Percentiles rank a stretch among this genome's conserved stretches.
phyloP scores from a whole-genome alignment of 2,888 invertebrate species.

The Palloptera scutellata region DNA sequence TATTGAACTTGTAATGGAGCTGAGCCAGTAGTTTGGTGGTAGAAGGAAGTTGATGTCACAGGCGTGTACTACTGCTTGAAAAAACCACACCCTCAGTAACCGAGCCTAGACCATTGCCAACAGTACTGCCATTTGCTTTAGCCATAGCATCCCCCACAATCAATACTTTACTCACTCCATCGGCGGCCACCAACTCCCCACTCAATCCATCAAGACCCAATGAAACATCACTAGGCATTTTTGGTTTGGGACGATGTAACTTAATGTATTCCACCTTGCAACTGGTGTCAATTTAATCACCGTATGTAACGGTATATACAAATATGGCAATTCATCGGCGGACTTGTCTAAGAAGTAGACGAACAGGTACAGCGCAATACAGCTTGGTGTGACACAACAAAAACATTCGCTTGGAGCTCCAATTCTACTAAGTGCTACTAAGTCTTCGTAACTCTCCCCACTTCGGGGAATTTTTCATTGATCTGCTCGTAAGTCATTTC shows the following conservation, averaged over 20 bases:
- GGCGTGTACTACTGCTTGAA: conserved; percentile 21
- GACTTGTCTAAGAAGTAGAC: conserved; percentile 98
- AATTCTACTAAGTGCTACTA: conserved; percentile 97
- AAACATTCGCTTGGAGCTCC: conserved; percentile 94
- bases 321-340: conserved; percentile 89
- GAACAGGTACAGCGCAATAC: conserved; percentile 91
- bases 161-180: conserved; percentile 61
- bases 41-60: conserved; percentile 12
- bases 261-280: conserved; percentile 93
- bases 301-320: conserved; percentile 91
- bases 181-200: conserved; percentile 59
- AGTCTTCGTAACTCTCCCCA: conserved; percentile 96
- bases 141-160: conserved; percentile 60
- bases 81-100: conserved; percentile 27
- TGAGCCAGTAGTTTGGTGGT: conserved; percentile 34
- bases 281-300: conserved; percentile 97
- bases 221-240: conserved; percentile 61
- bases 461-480: conserved; percentile 88
- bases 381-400: conserved; percentile 97
- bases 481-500: conserved; percentile 99
- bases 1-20: conserved; percentile 37
- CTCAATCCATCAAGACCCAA: conserved; percentile 57
- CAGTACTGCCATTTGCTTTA: conserved; percentile 51
- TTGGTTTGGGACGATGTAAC: conserved; percentile 90
- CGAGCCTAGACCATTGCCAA: conserved; percentile 41